Base-by-base conservation (phyloP, 2,113 vertebrate species). In the Vicugna pacos region DNA sequence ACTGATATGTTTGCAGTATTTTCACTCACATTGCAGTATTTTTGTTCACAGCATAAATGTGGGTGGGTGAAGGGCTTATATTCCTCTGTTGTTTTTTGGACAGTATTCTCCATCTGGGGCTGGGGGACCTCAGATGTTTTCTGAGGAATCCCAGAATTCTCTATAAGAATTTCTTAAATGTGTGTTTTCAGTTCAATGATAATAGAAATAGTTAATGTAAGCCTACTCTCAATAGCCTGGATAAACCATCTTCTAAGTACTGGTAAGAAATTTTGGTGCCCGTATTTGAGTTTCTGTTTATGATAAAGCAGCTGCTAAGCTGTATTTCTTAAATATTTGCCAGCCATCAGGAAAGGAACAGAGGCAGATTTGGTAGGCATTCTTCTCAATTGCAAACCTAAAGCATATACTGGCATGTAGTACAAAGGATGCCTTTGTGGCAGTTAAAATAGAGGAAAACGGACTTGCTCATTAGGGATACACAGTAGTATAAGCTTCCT, bases 151-250 rank as follows among this genome's bases (percentile, higher is more conserved):
- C 20, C 75, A 81, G 58, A 79, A 62, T 91, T 84, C 28, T 87
- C 38, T 90, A 2, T 84, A 88, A 84, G 48, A 76, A 50, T 75
- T 87, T 87, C 14, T 73, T 79, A 62, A 82, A 32, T 82, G 3
- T 42, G 38, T 58, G 16, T 24, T 86, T 92, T 92, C 19, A 48
- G 94, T 94, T 97, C 54, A 91, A 4, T 82, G 64, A 42, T 64
- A 86, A 84, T 84, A 46, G 75, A 81, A 91, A 77, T 76, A 86
- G 56, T 64, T 73, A 69, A 60, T 26, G 5, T 50, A 91, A 85
- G 14, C n/a, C 30, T 62, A n/a, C 4, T 73, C 50, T 90, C 20
- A 15, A 50, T 77, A 42, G 65, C 24, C 26, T 77, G 48, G 65
- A 60, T 42, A 87, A 48, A 48, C 2, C 3, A 80, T 77, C 30